Conservation (phyloP, 2,888 invertebrate species). For the Andrena trimmerana region DNA sequence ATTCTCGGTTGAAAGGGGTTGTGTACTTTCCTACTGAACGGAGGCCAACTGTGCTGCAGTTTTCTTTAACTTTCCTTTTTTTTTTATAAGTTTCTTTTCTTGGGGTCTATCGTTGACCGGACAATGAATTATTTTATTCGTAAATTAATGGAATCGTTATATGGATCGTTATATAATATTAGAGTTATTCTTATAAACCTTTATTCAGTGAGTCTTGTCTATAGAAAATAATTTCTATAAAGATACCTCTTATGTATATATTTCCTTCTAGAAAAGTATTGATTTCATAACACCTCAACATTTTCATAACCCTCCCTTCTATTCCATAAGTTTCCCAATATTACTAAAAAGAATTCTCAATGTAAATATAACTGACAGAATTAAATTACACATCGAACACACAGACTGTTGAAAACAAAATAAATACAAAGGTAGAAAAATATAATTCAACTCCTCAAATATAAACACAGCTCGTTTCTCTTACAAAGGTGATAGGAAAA, state of each 20-base stretch:
- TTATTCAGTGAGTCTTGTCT: neutral
- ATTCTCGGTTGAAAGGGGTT: neutral
- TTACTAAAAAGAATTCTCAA: no score
- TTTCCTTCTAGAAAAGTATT: neutral
- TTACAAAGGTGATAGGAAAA: neutral
- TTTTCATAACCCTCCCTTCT: no score
- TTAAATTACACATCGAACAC: no score
- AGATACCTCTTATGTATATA: neutral
- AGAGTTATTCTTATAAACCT: neutral
- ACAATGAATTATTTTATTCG: neutral
- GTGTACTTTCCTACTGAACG: neutral
- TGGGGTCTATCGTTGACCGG: neutral
- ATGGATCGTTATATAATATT: neutral
- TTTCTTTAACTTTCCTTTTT: constrained; percentile 13
- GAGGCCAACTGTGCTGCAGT: neutral
- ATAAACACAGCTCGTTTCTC: neutral
- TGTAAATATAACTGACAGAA: no score
- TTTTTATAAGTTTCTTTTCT: neutral
- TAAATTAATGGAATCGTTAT: neutral
- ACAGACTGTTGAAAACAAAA: no score
- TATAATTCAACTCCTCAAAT: neutral
- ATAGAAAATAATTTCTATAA: neutral
- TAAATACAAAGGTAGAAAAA: no score
- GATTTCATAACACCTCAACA: neutral
- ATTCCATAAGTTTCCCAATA: no score